Evolutionary conservation across 37 sponge, comb jelly and placozoan species (phyloP), one percentile per base, ranked within the genome.

Genomic region (Sycon ciliatum): DNA sequence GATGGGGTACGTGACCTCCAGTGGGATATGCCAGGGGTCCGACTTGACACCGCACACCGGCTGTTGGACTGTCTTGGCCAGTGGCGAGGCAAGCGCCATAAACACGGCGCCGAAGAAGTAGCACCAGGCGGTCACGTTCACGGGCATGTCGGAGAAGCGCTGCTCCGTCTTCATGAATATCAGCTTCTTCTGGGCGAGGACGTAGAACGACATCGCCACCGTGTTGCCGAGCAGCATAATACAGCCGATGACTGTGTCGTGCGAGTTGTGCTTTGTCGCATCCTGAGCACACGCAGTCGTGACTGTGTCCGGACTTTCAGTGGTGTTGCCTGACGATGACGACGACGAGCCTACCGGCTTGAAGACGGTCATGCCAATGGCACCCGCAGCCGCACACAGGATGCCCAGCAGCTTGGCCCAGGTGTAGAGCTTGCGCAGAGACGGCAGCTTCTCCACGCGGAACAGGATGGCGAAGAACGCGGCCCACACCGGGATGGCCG

Each of bases 21-120:
- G 64, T 1, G 36, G 61, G 4, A 69, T 22, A 42, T 16, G 32
- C 24, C 33, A 57, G 27, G 34, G 72, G 57, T 37, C 16, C 24
- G 33, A 31, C 30, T 29, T 69, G 35, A 18, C 46, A 13, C 42
- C 36, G 36, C 79, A 39, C 42, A 86, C 87, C 29, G n/a, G n/a
- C 7, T 22, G 9, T 24, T 22, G 63, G 26, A 11, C 7, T 30
- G 31, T 64, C 16, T 60, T 53, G 4, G 67, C 38, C 28, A 69
- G 67, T 0, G 36, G 55, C 9, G 74, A 62, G 31, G 74, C 46
- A 3, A 91, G 37, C 18, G 85, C 79, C 74, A 91, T 86, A 65
- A 67, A 78, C 7, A 91, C 4, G 23, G 87, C 69, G 26, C 92
- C 92, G 71, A 86, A 84, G 13, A 80, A 53, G 37, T 87, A 86